A percentile compares a stretch with the other conserved stretches of the same genome.
Evolutionary conservation across 2,888 invertebrate genomes (phyloP).

Genomic region (Epistrophe grossulariae): DNA sequence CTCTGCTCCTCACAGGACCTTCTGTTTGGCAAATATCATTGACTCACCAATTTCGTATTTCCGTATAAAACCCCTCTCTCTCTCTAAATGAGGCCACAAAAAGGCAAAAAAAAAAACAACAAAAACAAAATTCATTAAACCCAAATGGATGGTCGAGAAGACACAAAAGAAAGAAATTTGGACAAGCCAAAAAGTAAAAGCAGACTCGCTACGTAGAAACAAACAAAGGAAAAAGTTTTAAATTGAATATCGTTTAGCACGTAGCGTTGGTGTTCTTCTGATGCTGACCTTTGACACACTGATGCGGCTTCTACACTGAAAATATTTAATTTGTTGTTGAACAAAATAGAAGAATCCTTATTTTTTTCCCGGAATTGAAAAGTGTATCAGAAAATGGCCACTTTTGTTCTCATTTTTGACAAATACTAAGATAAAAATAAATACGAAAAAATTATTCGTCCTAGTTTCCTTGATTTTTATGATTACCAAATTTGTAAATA

Average conservation of each 20-base stretch:
- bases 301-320: not conserved
- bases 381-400: too few relatives aligned
- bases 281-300: conserved; percentile 52
- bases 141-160: conserved; percentile 48
- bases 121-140: conserved; percentile 68
- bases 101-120: not conserved
- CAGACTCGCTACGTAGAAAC: not conserved
- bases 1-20: conserved; percentile 3
- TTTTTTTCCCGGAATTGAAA: too few relatives aligned
- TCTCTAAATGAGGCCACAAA: conserved; percentile 44
- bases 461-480: too few relatives aligned
- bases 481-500: too few relatives aligned
- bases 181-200: conserved; percentile 18
- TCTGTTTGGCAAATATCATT: conserved; percentile 15
- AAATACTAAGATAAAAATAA: too few relatives aligned
- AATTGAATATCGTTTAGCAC: conserved; percentile 61
- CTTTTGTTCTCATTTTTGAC: too few relatives aligned
- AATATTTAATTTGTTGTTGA: not conserved
- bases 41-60: conserved; percentile 9
- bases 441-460: too few relatives aligned
- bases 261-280: conserved; percentile 50
- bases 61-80: not conserved
- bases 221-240: conserved; percentile 25
- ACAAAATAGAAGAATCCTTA: too few relatives aligned
- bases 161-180: conserved; percentile 55